Percentiles rank a stretch among this genome's conserved stretches.
Conservation (phyloP, 2,888 invertebrate species). For the Drosophila leonis region DNA sequence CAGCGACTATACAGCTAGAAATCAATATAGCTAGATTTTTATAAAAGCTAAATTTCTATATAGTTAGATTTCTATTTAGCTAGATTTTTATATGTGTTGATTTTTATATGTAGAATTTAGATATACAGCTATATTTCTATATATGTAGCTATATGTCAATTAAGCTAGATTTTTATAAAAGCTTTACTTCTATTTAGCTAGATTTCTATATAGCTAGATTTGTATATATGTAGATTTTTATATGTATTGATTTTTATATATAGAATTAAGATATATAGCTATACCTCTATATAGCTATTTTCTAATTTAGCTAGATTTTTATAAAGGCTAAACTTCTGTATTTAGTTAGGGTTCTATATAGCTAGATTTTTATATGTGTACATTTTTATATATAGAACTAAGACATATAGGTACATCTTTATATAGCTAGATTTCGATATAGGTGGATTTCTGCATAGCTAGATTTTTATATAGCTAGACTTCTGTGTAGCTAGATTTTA, state of each 20-base stretch:
- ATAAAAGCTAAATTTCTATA: too few species aligned
- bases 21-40: too few species aligned
- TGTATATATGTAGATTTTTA: too few species aligned
- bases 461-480: background rate
- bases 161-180: background rate
- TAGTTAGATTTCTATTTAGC: background rate
- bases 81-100: background rate
- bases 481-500: background rate
- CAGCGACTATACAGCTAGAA: too few species aligned
- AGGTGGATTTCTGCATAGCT: background rate
- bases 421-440: background rate
- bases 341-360: too few species aligned
- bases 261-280: background rate
- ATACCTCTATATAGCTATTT: background rate
- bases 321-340: background rate
- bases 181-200: background rate
- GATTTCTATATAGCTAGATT: too few species aligned
- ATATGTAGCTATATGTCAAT: too few species aligned
- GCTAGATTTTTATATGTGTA: too few species aligned
- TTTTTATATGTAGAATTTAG: background rate
- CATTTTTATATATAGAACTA: background rate
- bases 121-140: background rate
- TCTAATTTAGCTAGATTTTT: background rate
- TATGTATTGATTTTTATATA: background rate
- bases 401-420: background rate